Percentiles rank a stretch among this genome's conserved stretches.
phyloP scores from a whole-genome alignment of 2,888 invertebrate species.

The Dascillus cervinus region DNA sequence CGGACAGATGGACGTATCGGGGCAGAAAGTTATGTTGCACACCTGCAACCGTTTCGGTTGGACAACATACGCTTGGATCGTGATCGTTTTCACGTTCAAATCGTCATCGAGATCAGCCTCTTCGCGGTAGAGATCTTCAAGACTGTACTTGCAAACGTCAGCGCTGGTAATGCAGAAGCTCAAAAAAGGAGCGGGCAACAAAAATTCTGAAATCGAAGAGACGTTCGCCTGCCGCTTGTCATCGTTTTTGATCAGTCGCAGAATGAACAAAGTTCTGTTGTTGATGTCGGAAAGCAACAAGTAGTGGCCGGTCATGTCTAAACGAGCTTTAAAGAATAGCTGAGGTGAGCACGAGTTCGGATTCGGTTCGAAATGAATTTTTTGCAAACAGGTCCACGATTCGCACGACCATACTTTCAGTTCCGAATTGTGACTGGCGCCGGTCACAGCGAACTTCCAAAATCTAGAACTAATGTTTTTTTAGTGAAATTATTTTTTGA shows the following conservation, averaged over 20 bases:
- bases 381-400: conserved; percentile 90
- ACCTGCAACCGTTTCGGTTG: conserved; percentile 87
- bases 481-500: too few relatives aligned
- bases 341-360: conserved; percentile 38
- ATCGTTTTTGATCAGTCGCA: conserved; percentile 61
- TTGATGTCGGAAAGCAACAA: conserved; percentile 83
- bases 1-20: conserved; percentile 24
- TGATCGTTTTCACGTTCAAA: conserved; percentile 42
- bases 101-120: conserved; percentile 51
- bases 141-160: conserved; percentile 46
- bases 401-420: conserved; percentile 94
- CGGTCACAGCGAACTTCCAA: conserved; percentile 95
- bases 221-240: conserved; percentile 57
- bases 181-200: conserved; percentile 78
- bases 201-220: conserved; percentile 75
- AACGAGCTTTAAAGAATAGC: conserved; percentile 61
- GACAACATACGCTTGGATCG: conserved; percentile 65
- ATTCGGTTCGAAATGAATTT: conserved; percentile 59
- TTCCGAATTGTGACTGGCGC: conserved; percentile 81
- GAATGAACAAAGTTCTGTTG: conserved; percentile 74
- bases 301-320: conserved; percentile 81
- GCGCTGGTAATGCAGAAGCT: conserved; percentile 86
- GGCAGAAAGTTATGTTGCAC: conserved; percentile 32
- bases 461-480: conserved; percentile 66
- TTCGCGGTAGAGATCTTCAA: conserved; percentile 49